phyloP scores from a whole-genome alignment of 1,140 invertebrate species.

The Aphis craccivora region DNA sequence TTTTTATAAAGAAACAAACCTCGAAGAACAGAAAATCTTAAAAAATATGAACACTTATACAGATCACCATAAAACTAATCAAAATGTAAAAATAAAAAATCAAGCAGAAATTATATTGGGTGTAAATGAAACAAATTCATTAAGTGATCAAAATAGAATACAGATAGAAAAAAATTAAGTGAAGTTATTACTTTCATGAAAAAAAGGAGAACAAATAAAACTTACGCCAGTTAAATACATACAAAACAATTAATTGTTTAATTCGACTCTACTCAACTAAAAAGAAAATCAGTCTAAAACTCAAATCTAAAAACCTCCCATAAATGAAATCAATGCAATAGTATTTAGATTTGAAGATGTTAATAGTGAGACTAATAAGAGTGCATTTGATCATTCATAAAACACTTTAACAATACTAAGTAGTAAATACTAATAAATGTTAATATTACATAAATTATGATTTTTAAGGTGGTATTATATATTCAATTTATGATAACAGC shows the following conservation, averaged over 20 bases:
- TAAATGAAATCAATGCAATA: not conserved
- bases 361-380: not conserved
- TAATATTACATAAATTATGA: too few species aligned
- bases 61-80: not conserved
- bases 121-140: not conserved
- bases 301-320: not conserved
- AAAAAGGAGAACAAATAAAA: not conserved
- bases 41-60: not conserved
- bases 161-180: slow-evolving; percentile 12
- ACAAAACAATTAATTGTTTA: not conserved
- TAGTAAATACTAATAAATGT: too few species aligned
- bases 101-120: not conserved
- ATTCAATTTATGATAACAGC: too few species aligned
- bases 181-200: not conserved
- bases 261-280: not conserved
- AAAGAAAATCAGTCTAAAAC: not conserved
- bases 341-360: slow-evolving; percentile 24
- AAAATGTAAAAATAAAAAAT: not conserved
- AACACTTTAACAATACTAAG: too few species aligned
- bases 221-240: not conserved
- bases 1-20: not conserved
- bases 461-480: too few species aligned
- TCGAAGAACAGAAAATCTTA: not conserved
- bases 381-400: not conserved
- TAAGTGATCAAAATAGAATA: not conserved